Evolutionary conservation across 2,888 invertebrate species (phyloP).

Genomic region (Selenia dentaria): DNA sequence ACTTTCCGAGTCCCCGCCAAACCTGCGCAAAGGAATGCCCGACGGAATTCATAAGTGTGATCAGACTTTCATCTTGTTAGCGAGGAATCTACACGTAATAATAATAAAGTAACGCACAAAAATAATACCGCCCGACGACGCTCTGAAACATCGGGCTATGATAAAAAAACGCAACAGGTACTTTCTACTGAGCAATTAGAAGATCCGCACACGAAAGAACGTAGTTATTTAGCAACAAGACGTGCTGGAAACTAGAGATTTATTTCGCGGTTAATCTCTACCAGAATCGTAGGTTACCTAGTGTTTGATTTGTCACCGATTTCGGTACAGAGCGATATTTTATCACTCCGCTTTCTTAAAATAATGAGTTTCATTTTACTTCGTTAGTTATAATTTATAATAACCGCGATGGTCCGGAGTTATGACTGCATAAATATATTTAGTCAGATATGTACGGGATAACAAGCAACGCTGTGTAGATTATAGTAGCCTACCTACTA

Average conservation of each 20-base stretch:
- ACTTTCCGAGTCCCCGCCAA: conserved; percentile 44
- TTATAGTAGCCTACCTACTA: too few relatives aligned
- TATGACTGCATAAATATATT: not conserved
- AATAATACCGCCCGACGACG: conserved; percentile 54
- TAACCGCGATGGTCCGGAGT: too few relatives aligned
- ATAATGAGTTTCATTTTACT: conserved; percentile 1
- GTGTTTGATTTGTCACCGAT: conserved; percentile 24
- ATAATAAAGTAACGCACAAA: conserved; percentile 70
- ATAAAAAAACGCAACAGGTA: conserved; percentile 65
- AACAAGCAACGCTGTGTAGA: too few relatives aligned
- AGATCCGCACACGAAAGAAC: conserved; percentile 80
- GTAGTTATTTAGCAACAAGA: conserved; percentile 21
- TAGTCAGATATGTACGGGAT: too few relatives aligned
- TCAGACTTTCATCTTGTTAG: conserved; percentile 78
- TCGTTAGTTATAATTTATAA: too few relatives aligned
- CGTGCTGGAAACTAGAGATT: conserved; percentile 19
- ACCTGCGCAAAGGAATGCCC: conserved; percentile 51
- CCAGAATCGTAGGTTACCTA: conserved; percentile 16
- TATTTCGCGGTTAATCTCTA: conserved; percentile 18
- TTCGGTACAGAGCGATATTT: conserved; percentile 7
- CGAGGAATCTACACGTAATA: conserved; percentile 62
- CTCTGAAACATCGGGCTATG: conserved; percentile 45
- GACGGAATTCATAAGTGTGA: conserved; percentile 64
- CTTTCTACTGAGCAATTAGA: conserved; percentile 79
- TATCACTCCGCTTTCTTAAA: conserved; percentile 11